Evolutionary conservation across 2,797 vertebrate genomes (phyloP).

Genomic region (Lagorchestes hirsutus): DNA sequence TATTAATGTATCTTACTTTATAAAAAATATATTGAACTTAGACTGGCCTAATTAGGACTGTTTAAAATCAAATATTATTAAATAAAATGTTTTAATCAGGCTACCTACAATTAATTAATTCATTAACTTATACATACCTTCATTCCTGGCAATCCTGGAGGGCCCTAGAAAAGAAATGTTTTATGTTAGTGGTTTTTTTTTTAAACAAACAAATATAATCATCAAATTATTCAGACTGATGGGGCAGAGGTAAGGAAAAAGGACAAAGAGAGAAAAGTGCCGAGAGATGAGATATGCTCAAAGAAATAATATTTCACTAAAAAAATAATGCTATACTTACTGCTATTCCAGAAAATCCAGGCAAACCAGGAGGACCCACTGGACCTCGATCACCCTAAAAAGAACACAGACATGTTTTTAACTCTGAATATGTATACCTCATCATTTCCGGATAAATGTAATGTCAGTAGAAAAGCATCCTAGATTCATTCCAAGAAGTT

Average conservation of each 20-base stretch:
- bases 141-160: constrained; percentile 90
- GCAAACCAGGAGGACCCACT: constrained; percentile 89
- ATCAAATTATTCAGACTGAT: not conserved
- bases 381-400: constrained; percentile 93
- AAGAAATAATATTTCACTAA: not conserved
- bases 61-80: not conserved
- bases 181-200: constrained; percentile 36
- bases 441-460: accelerated
- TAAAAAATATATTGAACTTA: too few relatives aligned
- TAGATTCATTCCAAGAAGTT: accelerated
- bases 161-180: constrained; percentile 88
- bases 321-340: constrained; percentile 86
- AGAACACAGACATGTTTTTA: constrained; percentile 63
- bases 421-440: not conserved
- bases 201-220: not conserved
- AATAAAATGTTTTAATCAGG: not conserved
- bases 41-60: not conserved
- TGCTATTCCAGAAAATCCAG: constrained; percentile 90
- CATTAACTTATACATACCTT: constrained; percentile 88
- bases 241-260: not conserved
- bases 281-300: constrained; percentile 4
- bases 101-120: not conserved
- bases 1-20: not conserved
- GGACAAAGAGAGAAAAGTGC: not conserved
- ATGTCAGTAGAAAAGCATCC: accelerated